Conservation (phyloP, 1,140 invertebrate genomes). For the Drosophila tropicalis region DNA sequence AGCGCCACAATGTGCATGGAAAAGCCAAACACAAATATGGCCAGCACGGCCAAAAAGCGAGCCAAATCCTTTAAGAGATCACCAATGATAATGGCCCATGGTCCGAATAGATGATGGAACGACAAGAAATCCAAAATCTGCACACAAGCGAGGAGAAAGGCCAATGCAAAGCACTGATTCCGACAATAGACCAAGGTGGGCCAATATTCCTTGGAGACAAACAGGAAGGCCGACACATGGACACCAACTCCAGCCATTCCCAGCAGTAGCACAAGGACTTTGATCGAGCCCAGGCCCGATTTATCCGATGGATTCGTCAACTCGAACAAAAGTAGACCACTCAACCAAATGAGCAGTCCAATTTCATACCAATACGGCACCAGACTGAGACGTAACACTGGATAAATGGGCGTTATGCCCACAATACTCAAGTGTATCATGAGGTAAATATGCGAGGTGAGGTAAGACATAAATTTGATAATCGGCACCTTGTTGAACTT, state of each 20-base stretch:
- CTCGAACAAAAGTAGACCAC: conserved; percentile 97
- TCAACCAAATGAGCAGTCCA: conserved; percentile 97
- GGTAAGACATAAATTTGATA: conserved; percentile 99
- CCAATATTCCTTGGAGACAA: conserved; percentile 89
- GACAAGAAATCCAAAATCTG: conserved; percentile 98
- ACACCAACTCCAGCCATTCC: conserved; percentile 95
- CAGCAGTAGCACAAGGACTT: conserved; percentile 95
- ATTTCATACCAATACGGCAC: conserved; percentile 97
- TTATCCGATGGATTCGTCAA: conserved; percentile 98
- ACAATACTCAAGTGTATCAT: conserved; percentile 96
- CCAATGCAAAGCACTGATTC: conserved; percentile 98
- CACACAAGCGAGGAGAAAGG: conserved; percentile 97
- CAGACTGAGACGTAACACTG: conserved; percentile 89
- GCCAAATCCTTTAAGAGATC: conserved; percentile 96
- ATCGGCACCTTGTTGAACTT: conserved; percentile 98
- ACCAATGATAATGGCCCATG: conserved; percentile 97
- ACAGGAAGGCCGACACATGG: conserved; percentile 92
- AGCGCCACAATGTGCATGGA: conserved; percentile 98
- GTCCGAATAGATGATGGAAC: conserved; percentile 99
- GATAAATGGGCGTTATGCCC: conserved; percentile 95
- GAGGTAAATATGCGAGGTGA: conserved; percentile 98
- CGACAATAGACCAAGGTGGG: conserved; percentile 94
- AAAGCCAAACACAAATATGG: conserved; percentile 99
- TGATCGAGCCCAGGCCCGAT: conserved; percentile 96
- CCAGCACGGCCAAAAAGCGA: conserved; percentile 97